Evolutionary conservation across 1,140 invertebrate species (phyloP).

Genomic region (Mesaphorura yosii): DNA sequence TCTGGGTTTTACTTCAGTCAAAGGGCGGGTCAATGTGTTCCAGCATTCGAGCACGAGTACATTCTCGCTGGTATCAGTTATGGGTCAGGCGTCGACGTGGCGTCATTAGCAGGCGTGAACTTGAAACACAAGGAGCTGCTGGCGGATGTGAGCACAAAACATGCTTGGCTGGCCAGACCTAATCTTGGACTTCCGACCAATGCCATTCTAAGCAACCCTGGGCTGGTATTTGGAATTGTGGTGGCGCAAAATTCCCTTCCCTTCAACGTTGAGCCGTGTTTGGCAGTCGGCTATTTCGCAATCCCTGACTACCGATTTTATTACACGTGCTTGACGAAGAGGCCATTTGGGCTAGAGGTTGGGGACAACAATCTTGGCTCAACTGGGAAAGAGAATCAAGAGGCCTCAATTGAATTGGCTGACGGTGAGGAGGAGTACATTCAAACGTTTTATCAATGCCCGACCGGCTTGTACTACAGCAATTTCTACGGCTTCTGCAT

Average conservation of each 20-base stretch:
- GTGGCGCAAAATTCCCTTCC: neutral
- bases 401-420: neutral
- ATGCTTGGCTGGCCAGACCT: too few relatives aligned
- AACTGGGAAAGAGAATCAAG: constrained; percentile 7
- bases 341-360: constrained; percentile 2
- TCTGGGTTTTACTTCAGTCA: constrained; percentile 28
- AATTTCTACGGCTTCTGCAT: constrained; percentile 21
- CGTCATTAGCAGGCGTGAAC: constrained; percentile 4
- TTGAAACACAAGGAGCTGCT: constrained; percentile 3
- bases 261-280: constrained; percentile 20
- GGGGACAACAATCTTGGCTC: constrained; percentile 1
- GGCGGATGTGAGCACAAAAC: too few relatives aligned
- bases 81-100: constrained; percentile 18
- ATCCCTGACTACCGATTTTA: constrained; percentile 29
- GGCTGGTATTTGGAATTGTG: constrained; percentile 15
- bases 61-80: constrained; percentile 19
- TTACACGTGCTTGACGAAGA: constrained; percentile 17
- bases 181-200: too few relatives aligned
- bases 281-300: constrained; percentile 2
- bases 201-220: constrained; percentile 5
- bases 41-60: constrained; percentile 24
- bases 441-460: constrained; percentile 19
- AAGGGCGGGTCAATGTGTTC: constrained; percentile 20
- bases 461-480: constrained; percentile 21
- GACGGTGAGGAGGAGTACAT: constrained; percentile 13